Evolutionary conservation across 2,888 invertebrate genomes (phyloP).

Genomic region (Scelioninae gen. 2): DNA sequence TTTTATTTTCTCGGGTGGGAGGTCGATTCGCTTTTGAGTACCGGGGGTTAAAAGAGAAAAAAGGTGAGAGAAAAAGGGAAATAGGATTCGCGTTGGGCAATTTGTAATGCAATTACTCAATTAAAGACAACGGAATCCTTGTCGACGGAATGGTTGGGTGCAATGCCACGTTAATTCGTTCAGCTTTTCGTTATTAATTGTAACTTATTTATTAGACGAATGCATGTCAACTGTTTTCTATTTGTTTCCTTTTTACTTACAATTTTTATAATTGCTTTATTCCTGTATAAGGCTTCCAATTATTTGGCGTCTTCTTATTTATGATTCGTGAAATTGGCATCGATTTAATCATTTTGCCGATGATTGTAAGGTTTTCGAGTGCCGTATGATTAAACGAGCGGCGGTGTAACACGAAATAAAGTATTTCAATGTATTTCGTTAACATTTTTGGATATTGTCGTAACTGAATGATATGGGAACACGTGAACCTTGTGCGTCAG

Average conservation of each 20-base stretch:
- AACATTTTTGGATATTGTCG: too few relatives aligned
- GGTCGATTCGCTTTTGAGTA: background rate
- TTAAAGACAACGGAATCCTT: conserved; percentile 33
- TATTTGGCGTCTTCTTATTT: background rate
- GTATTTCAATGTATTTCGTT: too few relatives aligned
- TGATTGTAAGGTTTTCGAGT: too few relatives aligned
- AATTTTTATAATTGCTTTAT: conserved; percentile 30
- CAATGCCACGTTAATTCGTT: conserved; percentile 34
- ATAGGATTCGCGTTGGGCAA: conserved; percentile 9
- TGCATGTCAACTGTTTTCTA: conserved; percentile 14
- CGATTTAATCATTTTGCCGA: conserved; percentile 8
- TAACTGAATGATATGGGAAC: too few relatives aligned
- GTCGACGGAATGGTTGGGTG: conserved; percentile 13
- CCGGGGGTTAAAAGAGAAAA: background rate
- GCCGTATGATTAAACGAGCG: background rate
- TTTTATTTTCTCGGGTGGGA: too few relatives aligned
- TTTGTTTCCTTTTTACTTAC: background rate
- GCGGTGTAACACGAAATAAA: background rate
- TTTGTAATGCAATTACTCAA: conserved; percentile 30
- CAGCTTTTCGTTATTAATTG: conserved; percentile 39
- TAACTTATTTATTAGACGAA: conserved; percentile 30
- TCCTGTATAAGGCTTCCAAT: conserved; percentile 9
- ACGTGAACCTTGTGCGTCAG: too few relatives aligned
- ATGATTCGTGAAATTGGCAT: conserved; percentile 1
- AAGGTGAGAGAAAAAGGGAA: background rate